Conservation (phyloP, 2,797 vertebrate species). For the Darevskia mixta region DNA sequence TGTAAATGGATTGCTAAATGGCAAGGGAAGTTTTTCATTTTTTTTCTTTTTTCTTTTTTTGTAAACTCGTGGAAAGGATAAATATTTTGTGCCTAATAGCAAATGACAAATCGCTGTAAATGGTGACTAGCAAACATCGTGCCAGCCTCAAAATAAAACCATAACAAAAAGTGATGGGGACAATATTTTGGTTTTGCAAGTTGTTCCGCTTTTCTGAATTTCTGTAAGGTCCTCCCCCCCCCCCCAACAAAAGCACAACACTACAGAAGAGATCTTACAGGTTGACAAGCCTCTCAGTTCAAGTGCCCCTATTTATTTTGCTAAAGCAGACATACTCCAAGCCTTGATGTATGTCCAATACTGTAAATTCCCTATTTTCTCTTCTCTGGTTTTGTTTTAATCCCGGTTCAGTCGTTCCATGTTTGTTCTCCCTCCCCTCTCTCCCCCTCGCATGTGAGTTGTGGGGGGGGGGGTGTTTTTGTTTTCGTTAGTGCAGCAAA, state of each 20-base stretch:
- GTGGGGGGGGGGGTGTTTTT: slow-evolving; percentile 3
- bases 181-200: slow-evolving; percentile 59
- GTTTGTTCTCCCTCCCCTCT: slow-evolving; percentile 5
- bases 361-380: background rate
- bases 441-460: background rate
- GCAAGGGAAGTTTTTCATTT: slow-evolving; percentile 69
- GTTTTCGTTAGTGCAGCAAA: slow-evolving; percentile 72
- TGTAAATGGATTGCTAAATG: slow-evolving; percentile 44
- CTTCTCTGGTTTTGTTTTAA: slow-evolving; percentile 53
- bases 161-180: slow-evolving; percentile 57
- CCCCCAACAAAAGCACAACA: slow-evolving; percentile 81
- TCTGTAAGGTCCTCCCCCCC: slow-evolving; percentile 79
- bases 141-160: slow-evolving; percentile 75
- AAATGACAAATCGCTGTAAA: slow-evolving; percentile 75
- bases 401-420: slow-evolving; percentile 64
- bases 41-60: slow-evolving; percentile 52
- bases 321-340: slow-evolving; percentile 57
- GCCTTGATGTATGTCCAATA: slow-evolving; percentile 58
- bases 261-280: slow-evolving; percentile 78
- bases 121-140: slow-evolving; percentile 76
- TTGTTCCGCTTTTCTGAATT: slow-evolving; percentile 66
- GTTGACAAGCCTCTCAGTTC: slow-evolving; percentile 68
- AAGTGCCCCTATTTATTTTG: slow-evolving; percentile 83
- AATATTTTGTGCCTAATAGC: slow-evolving; percentile 71
- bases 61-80: slow-evolving; percentile 59